Conservation (phyloP, 2,888 invertebrate species). For the Netelia fuscicornis region DNA sequence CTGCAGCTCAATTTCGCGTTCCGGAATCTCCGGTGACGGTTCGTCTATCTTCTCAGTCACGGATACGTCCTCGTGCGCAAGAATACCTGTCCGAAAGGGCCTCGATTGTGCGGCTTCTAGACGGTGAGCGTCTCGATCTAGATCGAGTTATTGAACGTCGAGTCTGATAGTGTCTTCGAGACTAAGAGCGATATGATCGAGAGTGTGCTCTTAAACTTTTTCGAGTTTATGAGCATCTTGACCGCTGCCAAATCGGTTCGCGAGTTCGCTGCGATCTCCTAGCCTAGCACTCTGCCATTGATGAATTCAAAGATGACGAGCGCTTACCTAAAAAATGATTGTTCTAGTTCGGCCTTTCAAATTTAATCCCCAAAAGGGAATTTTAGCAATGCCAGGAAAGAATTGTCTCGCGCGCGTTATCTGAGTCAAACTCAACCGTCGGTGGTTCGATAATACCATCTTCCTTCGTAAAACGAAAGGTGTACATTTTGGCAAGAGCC, state of each 20-base stretch:
- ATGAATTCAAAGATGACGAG: conserved; percentile 22
- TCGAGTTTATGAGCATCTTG: not conserved
- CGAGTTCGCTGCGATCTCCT: conserved; percentile 9
- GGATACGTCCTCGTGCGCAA: too few relatives aligned
- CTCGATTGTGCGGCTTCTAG: conserved; percentile 21
- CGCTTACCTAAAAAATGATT: conserved; percentile 19
- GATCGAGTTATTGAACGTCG: conserved; percentile 37
- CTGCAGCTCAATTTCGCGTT: too few relatives aligned
- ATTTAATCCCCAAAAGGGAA: too few relatives aligned
- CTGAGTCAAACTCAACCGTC: conserved; percentile 29
- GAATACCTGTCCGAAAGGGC: conserved; percentile 8
- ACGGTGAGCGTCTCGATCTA: conserved; percentile 42
- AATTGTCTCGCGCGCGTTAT: not conserved
- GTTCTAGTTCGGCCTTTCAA: too few relatives aligned
- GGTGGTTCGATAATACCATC: too few relatives aligned
- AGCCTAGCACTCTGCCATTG: not conserved
- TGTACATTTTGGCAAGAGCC: too few relatives aligned
- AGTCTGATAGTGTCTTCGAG: conserved; percentile 13
- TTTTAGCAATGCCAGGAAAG: too few relatives aligned
- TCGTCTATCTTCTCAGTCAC: too few relatives aligned
- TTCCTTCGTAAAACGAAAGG: too few relatives aligned
- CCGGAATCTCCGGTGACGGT: too few relatives aligned
- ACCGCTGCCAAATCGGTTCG: not conserved
- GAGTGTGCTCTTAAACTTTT: too few relatives aligned
- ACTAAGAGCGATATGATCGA: not conserved